Evolutionary conservation across 2,113 vertebrate genomes (phyloP), one percentile per base, ranked within the genome.

Genomic region (Pyxicephalus adspersus): DNA sequence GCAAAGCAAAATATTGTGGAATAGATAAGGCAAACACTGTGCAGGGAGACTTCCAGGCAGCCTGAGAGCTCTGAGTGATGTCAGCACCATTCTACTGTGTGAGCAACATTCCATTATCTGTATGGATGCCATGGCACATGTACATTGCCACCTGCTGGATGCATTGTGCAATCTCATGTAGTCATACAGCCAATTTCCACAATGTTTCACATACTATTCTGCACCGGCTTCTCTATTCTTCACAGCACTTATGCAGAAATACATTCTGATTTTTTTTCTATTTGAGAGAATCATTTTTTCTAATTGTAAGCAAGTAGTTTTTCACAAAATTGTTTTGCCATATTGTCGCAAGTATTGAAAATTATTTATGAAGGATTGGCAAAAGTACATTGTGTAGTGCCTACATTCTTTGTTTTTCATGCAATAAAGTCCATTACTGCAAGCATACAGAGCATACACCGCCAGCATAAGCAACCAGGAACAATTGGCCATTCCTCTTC

Each of bases 21-120:
- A 52, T 7, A 45, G 45, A 79, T 70, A 79, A 79, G 77, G 77
- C 77, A 60, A 58, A 66, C 50, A 26, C 64, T 67, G 51, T 34
- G 26, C 20, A 64, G 28, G 58, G n/a, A 22, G 77, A 70, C 77
- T 79, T 28, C 31, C 77, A 70, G 77, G 52, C 52, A 70, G 34
- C 77, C 65, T 54, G 70, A 29, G n/a, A 68, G 77, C 64, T n/a
- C n/a, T 79, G 52, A 58, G 38, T n/a, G 65, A 26, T 70, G 55
- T 79, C 31, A 70, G 54, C 34, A 13, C 22, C 22, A 57, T 23
- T 1, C 19, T 26, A 60, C 55, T 20, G 25, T 63, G 65, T 50
- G 23, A 28, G 28, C 28, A 58, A 45, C 38, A 28, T 76, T 63
- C 58, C 74, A 63, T 18, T 20, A 61, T 22, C 73, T 58, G 52